Conservation (phyloP, 1,140 invertebrate genomes). For the Ips nitidus region DNA sequence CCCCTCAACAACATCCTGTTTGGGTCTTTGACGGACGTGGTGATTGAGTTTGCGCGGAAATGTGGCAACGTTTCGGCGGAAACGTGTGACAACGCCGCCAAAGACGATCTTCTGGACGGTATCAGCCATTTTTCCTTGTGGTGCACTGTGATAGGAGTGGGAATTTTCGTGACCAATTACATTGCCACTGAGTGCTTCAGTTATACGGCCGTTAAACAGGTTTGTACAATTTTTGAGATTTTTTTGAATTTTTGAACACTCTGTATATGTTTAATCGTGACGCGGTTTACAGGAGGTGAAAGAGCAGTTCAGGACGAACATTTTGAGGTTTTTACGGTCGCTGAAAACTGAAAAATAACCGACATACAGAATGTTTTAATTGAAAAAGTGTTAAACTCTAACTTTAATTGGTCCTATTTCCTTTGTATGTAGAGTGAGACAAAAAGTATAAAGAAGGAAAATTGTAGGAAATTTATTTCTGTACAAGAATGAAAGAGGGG, state of each 20-base stretch:
- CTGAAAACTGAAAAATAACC: too few relatives aligned
- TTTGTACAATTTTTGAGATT: constrained; percentile 22
- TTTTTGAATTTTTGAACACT: background rate
- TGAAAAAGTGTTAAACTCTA: constrained; percentile 2
- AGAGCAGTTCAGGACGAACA: too few relatives aligned
- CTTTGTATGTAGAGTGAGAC: constrained; percentile 29
- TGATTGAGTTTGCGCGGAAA: constrained; percentile 50
- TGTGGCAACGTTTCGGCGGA: constrained; percentile 5
- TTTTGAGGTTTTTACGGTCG: too few relatives aligned
- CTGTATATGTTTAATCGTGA: too few relatives aligned
- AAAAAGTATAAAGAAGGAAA: background rate
- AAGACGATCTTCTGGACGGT: constrained; percentile 45
- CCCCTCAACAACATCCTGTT: constrained; percentile 72
- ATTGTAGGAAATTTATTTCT: too few relatives aligned
- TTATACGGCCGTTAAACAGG: constrained; percentile 68
- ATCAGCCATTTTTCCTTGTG: constrained; percentile 60
- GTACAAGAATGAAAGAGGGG: too few relatives aligned
- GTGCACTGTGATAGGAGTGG: constrained; percentile 60
- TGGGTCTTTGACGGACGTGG: constrained; percentile 61
- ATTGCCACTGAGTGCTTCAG: constrained; percentile 66
- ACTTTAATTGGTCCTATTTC: background rate
- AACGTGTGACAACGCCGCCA: constrained; percentile 1
- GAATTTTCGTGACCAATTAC: constrained; percentile 64
- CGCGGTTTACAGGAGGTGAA: too few relatives aligned
- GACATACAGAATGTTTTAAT: background rate